Evolutionary conservation across 2,113 vertebrate species (phyloP).

Genomic region (Hippoglossus stenolepis): DNA sequence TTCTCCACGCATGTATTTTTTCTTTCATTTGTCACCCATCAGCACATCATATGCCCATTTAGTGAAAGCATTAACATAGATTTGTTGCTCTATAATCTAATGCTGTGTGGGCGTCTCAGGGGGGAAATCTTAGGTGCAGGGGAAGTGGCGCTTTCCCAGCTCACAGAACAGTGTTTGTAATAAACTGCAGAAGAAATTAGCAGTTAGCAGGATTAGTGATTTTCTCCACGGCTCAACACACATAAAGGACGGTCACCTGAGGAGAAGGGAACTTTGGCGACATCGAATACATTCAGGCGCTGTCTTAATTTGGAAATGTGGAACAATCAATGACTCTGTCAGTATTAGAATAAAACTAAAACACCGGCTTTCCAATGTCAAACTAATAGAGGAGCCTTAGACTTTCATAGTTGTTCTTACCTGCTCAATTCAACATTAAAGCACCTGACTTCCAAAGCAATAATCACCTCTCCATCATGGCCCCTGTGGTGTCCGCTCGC

Average conservation of each 20-base stretch:
- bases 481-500: constrained; percentile 8
- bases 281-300: background rate
- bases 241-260: background rate
- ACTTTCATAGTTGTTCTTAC: background rate
- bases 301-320: background rate
- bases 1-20: constrained; percentile 4
- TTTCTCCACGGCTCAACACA: background rate
- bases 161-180: background rate
- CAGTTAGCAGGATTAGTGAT: background rate
- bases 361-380: background rate
- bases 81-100: constrained; percentile 10
- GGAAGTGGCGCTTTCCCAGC: background rate
- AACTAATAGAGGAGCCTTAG: background rate
- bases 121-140: background rate
- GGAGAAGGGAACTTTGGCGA: background rate
- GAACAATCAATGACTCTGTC: background rate
- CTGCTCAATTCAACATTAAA: constrained; percentile 5
- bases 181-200: background rate
- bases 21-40: constrained; percentile 6
- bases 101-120: constrained; percentile 4
- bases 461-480: constrained; percentile 6
- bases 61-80: constrained; percentile 7
- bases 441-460: background rate
- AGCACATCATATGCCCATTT: background rate
- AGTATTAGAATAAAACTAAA: background rate